Conservation (phyloP, 2,888 invertebrate genomes). For the Drosophila lutescens region DNA sequence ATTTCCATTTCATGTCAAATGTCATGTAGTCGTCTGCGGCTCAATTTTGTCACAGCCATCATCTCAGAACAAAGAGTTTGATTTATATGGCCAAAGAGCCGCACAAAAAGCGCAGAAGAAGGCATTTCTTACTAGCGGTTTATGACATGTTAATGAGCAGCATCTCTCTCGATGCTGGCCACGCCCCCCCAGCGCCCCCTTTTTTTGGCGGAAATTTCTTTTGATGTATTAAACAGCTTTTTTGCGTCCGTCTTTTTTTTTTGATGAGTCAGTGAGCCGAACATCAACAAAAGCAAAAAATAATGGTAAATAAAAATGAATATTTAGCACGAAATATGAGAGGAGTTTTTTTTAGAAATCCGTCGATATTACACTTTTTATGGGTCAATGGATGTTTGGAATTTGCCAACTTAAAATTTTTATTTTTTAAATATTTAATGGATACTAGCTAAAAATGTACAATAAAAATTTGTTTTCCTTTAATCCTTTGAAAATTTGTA, state of each 20-base stretch:
- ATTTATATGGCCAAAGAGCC: constrained; percentile 54
- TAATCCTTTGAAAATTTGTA: not conserved
- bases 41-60: constrained; percentile 9
- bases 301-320: constrained; percentile 4
- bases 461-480: not conserved
- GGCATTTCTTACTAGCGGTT: constrained; percentile 61
- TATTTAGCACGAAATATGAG: not conserved
- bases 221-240: constrained; percentile 40
- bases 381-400: not conserved
- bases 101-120: constrained; percentile 5
- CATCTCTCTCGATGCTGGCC: constrained; percentile 37
- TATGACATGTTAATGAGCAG: constrained; percentile 79
- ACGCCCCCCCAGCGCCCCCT: constrained; percentile 7
- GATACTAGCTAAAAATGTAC: not conserved
- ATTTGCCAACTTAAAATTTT: not conserved
- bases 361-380: not conserved
- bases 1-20: constrained; percentile 61
- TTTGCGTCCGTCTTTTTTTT: not conserved
- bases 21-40: constrained; percentile 46
- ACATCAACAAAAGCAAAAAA: not conserved
- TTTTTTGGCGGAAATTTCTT: constrained; percentile 36
- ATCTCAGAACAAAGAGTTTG: constrained; percentile 65
- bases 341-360: constrained; percentile 1
- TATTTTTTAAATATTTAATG: too few relatives aligned
- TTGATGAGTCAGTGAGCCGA: constrained; percentile 30